Percentiles rank a stretch among this genome's conserved stretches.
These are phyloP conservation scores for Drosophila mimetica DNA, from an alignment of 2,888 invertebrate species.

Conservation along the genomic window DNA sequence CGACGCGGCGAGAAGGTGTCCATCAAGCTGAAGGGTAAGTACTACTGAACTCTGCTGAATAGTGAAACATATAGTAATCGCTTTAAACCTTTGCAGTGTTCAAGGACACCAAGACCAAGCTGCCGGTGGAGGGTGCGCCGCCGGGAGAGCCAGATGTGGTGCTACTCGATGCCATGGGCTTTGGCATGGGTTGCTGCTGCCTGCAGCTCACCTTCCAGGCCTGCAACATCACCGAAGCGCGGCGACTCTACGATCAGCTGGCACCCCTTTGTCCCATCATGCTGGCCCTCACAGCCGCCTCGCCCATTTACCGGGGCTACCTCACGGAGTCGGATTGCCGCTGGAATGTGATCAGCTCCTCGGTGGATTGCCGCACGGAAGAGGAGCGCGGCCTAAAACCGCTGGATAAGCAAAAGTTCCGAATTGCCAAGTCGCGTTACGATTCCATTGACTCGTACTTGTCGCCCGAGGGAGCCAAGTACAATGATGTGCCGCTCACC, in stretches of 20 bases:
- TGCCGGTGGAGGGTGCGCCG: constrained; percentile 92
- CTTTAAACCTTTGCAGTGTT: too few relatives aligned
- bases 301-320: constrained; percentile 96
- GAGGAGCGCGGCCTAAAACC: constrained; percentile 94
- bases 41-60: too few relatives aligned
- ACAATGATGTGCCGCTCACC: constrained; percentile 96
- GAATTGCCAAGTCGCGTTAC: constrained; percentile 97
- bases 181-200: constrained; percentile 99
- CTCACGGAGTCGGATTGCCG: constrained; percentile 98
- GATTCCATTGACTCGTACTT: constrained; percentile 99
- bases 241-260: constrained; percentile 97
- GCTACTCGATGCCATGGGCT: constrained; percentile 99
- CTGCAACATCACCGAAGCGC: constrained; percentile 97
- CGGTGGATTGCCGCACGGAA: constrained; percentile 97
- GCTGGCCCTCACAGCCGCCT: constrained; percentile 98
- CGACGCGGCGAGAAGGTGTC: constrained; percentile 97
- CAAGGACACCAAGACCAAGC: constrained; percentile 93
- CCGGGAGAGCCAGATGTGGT: constrained; percentile 94
- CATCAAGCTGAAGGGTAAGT: constrained; percentile 96
- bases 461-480: constrained; percentile 93
- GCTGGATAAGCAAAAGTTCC: constrained; percentile 90
- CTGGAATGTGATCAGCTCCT: constrained; percentile 98
- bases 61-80: too few relatives aligned
- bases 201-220: constrained; percentile 97
- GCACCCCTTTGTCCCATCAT: constrained; percentile 98